Conservation (phyloP, 2,797 vertebrate genomes). For the Micrastur ruficollis region DNA sequence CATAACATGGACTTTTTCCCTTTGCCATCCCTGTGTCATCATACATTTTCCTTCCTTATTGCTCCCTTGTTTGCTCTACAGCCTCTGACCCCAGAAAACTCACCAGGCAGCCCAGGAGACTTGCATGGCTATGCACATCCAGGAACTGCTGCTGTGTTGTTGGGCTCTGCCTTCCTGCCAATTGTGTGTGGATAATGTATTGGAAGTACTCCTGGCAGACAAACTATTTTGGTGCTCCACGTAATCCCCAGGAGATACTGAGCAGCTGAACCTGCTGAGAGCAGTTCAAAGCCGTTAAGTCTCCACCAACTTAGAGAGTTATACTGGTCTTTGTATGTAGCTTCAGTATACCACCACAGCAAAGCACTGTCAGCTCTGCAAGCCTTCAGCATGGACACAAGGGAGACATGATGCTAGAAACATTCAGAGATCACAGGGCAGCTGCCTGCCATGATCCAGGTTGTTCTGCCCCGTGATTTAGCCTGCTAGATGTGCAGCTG, state of each 20-base stretch:
- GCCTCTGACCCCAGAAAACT: background rate
- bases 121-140: background rate
- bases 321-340: background rate
- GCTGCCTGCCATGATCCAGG: background rate
- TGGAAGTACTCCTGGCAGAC: background rate
- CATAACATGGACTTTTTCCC: background rate
- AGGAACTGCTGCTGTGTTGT: background rate
- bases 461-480: background rate
- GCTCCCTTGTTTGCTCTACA: background rate
- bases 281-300: background rate
- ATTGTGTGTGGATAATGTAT: background rate
- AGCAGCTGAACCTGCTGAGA: background rate
- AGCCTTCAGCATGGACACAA: background rate
- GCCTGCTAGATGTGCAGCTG: constrained; percentile 9
- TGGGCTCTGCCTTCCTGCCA: background rate
- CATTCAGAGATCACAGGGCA: background rate
- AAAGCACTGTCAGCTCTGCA: background rate
- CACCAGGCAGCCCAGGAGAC: background rate
- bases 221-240: background rate
- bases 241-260: background rate
- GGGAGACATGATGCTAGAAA: background rate
- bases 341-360: background rate
- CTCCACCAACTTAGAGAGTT: background rate
- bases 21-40: background rate
- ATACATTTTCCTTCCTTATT: background rate